These are phyloP conservation scores for Neoarius graeffei DNA, from an alignment of 2,113 vertebrate genomes.

Conservation along the genomic window DNA sequence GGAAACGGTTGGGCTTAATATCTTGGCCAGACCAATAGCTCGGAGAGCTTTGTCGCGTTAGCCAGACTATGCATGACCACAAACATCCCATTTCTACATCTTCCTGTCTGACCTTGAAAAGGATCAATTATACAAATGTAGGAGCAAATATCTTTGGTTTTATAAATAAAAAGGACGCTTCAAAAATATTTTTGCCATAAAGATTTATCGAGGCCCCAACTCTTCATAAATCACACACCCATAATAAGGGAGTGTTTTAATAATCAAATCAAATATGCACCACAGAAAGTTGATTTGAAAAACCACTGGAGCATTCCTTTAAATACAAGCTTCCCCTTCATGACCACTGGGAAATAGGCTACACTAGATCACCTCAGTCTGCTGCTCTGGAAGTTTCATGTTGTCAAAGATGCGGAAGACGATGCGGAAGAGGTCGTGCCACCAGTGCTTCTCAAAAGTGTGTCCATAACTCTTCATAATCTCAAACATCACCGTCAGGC, in stretches of 20 bases:
- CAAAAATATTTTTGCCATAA: not conserved
- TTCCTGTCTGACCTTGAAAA: not conserved
- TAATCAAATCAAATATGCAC: not conserved
- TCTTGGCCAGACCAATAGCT: too few species aligned
- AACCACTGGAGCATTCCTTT: not conserved
- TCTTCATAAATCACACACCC: not conserved
- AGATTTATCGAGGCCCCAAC: not conserved
- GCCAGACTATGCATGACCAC: too few species aligned
- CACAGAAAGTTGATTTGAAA: not conserved
- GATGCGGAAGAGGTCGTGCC: slow-evolving; percentile 97
- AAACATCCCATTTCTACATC: not conserved
- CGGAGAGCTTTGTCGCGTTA: too few species aligned
- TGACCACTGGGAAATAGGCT: not conserved
- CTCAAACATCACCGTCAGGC: slow-evolving; percentile 98
- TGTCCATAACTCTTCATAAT: slow-evolving; percentile 98
- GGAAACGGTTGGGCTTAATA: too few species aligned
- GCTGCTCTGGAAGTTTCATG: slow-evolving; percentile 97
- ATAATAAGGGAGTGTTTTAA: not conserved
- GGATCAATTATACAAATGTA: not conserved
- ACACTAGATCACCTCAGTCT: slow-evolving; percentile 83
- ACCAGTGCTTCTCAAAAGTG: slow-evolving; percentile 97
- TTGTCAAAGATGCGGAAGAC: slow-evolving; percentile 98
- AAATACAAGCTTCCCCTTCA: not conserved
- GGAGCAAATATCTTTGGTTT: not conserved
- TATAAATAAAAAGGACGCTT: not conserved